Conservation (phyloP, 2,888 invertebrate species). For the Yponomeuta plumbellus region DNA sequence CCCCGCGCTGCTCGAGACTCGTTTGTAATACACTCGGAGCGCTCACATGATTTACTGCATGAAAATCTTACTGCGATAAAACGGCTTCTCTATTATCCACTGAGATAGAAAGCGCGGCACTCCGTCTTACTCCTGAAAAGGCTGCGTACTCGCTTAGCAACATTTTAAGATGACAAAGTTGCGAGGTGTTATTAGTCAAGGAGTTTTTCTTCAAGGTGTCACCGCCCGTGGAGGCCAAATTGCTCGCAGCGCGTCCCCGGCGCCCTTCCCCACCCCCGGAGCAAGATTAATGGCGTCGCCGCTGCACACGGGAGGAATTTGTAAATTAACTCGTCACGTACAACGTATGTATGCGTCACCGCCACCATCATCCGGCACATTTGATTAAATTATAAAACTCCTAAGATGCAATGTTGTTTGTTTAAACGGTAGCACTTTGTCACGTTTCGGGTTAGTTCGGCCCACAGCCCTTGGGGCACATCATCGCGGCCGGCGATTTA, state of each 20-base stretch:
- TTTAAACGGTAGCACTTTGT: neutral
- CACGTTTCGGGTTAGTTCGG: neutral
- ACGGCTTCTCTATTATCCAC: slow-evolving; percentile 1
- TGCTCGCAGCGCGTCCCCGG: neutral
- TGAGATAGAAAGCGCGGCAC: neutral
- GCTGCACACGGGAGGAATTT: slow-evolving; percentile 9
- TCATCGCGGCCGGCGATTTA: neutral
- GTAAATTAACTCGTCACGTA: neutral
- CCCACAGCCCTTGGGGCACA: neutral
- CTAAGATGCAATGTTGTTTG: neutral
- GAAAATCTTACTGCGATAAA: neutral
- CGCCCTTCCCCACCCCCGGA: neutral
- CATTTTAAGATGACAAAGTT: slow-evolving; percentile 2
- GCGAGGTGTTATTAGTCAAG: slow-evolving; percentile 1
- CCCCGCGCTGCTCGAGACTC: neutral
- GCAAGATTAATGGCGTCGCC: slow-evolving; percentile 8
- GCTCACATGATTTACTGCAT: neutral
- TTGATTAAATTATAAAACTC: neutral
- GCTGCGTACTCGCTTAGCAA: neutral
- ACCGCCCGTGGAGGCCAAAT: neutral
- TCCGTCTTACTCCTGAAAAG: neutral
- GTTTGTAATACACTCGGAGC: neutral
- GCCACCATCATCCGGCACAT: neutral
- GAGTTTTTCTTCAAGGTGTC: neutral
- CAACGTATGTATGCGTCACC: neutral